Percentiles rank a stretch among this genome's conserved stretches.
Conservation (phyloP, 2,888 invertebrate genomes). For the Alviniconcha strummeri region DNA sequence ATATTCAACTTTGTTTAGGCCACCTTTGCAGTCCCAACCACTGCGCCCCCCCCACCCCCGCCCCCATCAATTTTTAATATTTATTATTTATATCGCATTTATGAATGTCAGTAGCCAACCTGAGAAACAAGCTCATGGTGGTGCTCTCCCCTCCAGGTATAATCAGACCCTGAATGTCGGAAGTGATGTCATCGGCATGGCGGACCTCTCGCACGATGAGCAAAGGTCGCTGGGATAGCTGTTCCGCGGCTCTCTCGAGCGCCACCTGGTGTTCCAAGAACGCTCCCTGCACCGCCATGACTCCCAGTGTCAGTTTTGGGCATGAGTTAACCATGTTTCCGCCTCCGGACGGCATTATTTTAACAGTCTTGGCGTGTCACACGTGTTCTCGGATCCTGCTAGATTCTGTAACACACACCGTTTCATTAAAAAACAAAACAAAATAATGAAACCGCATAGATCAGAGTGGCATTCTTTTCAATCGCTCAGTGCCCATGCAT, state of each 20-base stretch:
- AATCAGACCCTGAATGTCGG: constrained; percentile 60
- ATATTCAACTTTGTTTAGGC: no score
- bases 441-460: no score
- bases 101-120: constrained; percentile 8
- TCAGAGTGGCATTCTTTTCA: no score
- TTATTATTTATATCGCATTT: no score
- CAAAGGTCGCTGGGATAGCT: constrained; percentile 29
- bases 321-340: background rate
- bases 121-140: constrained; percentile 62
- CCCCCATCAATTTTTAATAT: no score
- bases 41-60: no score
- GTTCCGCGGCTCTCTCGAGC: constrained; percentile 47
- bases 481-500: no score
- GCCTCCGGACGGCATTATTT: no score
- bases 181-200: constrained; percentile 45
- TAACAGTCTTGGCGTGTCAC: no score
- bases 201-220: constrained; percentile 54
- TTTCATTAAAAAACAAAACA: no score
- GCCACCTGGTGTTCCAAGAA: constrained; percentile 65
- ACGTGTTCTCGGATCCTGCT: background rate
- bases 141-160: constrained; percentile 71
- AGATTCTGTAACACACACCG: background rate
- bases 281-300: constrained; percentile 68
- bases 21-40: no score
- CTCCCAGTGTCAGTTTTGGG: constrained; percentile 49